These are phyloP conservation scores for Drosophila kokeensis DNA, from an alignment of 2,888 invertebrate genomes.

Conservation along the genomic window DNA sequence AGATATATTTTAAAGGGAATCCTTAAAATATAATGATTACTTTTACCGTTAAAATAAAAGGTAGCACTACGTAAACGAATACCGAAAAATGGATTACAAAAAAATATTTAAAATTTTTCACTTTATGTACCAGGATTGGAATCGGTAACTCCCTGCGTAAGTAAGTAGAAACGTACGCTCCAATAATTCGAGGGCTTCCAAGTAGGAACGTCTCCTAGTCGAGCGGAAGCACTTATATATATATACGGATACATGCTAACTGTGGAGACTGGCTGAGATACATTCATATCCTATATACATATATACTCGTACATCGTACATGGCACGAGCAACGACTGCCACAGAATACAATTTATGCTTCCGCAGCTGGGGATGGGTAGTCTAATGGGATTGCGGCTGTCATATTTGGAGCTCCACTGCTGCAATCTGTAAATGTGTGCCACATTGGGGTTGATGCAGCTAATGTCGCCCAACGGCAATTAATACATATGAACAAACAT, in stretches of 20 bases:
- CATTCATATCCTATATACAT: conserved; percentile 6
- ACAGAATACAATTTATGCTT: conserved; percentile 53
- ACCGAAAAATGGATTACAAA: background rate
- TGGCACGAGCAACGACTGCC: conserved; percentile 5
- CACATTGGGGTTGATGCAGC: conserved; percentile 3
- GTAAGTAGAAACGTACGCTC: background rate
- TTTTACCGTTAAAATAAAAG: background rate
- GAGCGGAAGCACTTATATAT: conserved; percentile 3
- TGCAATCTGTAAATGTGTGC: conserved; percentile 30
- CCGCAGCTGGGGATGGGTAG: background rate
- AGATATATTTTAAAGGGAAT: background rate
- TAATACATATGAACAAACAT: background rate
- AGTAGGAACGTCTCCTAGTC: background rate
- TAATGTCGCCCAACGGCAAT: background rate
- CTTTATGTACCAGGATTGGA: background rate
- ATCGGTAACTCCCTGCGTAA: background rate
- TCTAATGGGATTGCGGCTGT: conserved; percentile 61
- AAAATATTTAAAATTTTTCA: background rate
- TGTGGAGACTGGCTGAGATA: background rate
- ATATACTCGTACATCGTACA: background rate
- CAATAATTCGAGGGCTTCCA: background rate
- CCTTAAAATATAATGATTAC: background rate
- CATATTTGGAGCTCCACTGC: conserved; percentile 33
- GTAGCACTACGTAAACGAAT: too few species aligned
- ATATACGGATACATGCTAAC: background rate